Conservation (phyloP, 2,888 invertebrate genomes). For the Tyria jacobaeae region DNA sequence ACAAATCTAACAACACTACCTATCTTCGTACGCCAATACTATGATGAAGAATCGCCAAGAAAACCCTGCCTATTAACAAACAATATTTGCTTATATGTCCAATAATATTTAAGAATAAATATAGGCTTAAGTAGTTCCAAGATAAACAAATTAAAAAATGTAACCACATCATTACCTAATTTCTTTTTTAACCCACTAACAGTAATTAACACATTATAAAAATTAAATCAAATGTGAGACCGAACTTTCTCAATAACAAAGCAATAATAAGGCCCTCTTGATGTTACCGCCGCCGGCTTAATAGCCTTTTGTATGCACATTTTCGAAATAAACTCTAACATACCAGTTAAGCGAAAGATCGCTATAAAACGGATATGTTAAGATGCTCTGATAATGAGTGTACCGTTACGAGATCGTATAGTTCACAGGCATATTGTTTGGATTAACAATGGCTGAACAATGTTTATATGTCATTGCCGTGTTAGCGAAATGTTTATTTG, state of each 20-base stretch:
- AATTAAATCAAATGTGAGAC: slow-evolving; percentile 50
- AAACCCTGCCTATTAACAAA: too few relatives aligned
- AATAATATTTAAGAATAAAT: too few relatives aligned
- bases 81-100: too few relatives aligned
- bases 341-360: slow-evolving; percentile 31
- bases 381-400: slow-evolving; percentile 39
- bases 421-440: slow-evolving; percentile 38
- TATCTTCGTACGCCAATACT: too few relatives aligned
- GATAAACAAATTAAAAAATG: not conserved
- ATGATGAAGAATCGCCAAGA: too few relatives aligned
- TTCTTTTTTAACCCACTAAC: slow-evolving; percentile 17
- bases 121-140: too few relatives aligned
- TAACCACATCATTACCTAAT: not conserved
- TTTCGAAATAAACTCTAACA: slow-evolving; percentile 31
- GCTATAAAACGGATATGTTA: slow-evolving; percentile 32
- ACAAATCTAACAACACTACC: too few relatives aligned
- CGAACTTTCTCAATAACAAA: slow-evolving; percentile 62
- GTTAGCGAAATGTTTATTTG: not conserved
- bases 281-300: slow-evolving; percentile 44
- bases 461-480: slow-evolving; percentile 21
- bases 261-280: slow-evolving; percentile 51
- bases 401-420: slow-evolving; percentile 38
- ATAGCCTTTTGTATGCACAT: slow-evolving; percentile 56
- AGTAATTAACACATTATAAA: slow-evolving; percentile 28
- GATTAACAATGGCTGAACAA: slow-evolving; percentile 33